Percentiles rank a stretch among this genome's conserved stretches.
These are phyloP conservation scores for Actias luna DNA, from an alignment of 2,888 invertebrate genomes.

Conservation along the genomic window DNA sequence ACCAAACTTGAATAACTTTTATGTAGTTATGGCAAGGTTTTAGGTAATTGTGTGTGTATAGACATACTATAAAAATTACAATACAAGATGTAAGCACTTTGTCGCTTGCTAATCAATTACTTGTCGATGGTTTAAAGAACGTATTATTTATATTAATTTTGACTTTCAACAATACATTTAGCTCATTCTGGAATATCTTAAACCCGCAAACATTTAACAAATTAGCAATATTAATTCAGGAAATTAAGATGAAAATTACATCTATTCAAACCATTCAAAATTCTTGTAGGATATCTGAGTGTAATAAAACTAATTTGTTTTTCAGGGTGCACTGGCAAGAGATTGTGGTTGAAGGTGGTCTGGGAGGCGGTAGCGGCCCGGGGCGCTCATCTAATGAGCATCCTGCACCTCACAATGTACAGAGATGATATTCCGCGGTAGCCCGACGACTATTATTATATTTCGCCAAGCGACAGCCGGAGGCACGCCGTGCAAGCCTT, in stretches of 20 bases:
- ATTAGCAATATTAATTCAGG: too few relatives aligned
- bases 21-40: too few relatives aligned
- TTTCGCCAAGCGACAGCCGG: slow-evolving; percentile 60
- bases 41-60: too few relatives aligned
- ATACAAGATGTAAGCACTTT: too few relatives aligned
- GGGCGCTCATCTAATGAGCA: slow-evolving; percentile 79
- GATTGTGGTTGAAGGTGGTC: slow-evolving; percentile 46
- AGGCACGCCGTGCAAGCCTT: slow-evolving; percentile 64
- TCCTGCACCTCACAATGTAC: slow-evolving; percentile 78
- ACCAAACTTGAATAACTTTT: too few relatives aligned
- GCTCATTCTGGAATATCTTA: not conserved
- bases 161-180: not conserved
- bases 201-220: not conserved
- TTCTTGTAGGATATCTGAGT: slow-evolving; percentile 32
- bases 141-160: too few relatives aligned
- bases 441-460: slow-evolving; percentile 76
- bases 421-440: slow-evolving; percentile 71
- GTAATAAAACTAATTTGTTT: slow-evolving; percentile 55
- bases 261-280: slow-evolving; percentile 24
- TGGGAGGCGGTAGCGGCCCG: slow-evolving; percentile 49
- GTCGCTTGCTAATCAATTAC: too few relatives aligned
- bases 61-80: too few relatives aligned
- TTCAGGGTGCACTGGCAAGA: slow-evolving; percentile 40
- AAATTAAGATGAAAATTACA: not conserved
- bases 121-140: too few relatives aligned